Conservation (phyloP, 2,113 vertebrate species). For the Gallinago undulata region DNA sequence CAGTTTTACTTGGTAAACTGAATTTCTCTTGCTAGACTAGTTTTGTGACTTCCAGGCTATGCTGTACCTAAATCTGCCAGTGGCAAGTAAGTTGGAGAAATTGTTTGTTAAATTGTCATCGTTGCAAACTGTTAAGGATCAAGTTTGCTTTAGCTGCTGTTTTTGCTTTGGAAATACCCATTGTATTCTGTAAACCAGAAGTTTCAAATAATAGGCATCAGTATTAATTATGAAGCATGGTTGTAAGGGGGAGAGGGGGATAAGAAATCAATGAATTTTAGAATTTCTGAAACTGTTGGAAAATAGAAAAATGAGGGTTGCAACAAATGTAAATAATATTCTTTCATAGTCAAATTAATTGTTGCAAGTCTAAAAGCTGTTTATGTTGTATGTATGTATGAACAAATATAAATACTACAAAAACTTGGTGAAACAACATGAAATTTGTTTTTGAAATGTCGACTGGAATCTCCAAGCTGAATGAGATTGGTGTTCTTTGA, state of each 20-base stretch:
- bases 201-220: neutral
- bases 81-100: neutral
- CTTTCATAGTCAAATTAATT: neutral
- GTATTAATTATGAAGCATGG: neutral
- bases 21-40: neutral
- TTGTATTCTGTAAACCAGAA: neutral
- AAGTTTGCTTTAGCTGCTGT: neutral
- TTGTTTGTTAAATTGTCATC: neutral
- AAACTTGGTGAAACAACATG: neutral
- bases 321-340: neutral
- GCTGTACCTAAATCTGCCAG: neutral
- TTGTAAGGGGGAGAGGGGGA: neutral
- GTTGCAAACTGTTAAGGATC: neutral
- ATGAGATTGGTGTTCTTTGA: neutral
- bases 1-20: neutral
- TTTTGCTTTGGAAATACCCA: neutral
- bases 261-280: neutral
- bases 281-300: neutral
- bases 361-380: neutral
- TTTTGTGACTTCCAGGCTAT: neutral
- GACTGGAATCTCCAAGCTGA: neutral
- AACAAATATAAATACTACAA: neutral
- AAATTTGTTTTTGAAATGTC: neutral
- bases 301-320: neutral
- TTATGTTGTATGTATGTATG: neutral